Evolutionary conservation across 2,113 vertebrate species (phyloP), one percentile per base, ranked within the genome.

Genomic region (Lampris incognitus): DNA sequence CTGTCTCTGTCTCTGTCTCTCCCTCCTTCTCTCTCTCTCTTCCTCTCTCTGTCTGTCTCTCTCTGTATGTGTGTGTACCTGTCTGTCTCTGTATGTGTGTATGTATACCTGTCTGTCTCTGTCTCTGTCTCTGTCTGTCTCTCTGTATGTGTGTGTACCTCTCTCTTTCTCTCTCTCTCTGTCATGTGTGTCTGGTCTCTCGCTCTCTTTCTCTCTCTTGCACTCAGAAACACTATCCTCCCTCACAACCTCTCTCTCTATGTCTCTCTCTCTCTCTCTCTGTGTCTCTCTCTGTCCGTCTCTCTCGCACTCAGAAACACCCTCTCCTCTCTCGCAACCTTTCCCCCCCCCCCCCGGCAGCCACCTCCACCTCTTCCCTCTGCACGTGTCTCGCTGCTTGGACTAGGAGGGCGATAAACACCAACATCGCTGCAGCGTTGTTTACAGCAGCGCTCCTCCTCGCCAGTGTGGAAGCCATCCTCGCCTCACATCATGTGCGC

Each of bases 391-490:
- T 24, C 52, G 8, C 37, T 50, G 48, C 55, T 74, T 60, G 74
- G 58, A 70, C 0, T 56, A 11, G 79, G 63, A 64, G 52, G 50
- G 72, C 82, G 40, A 44, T 13, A 55, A 56, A 62, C 46, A 65
- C 74, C 72, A 83, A 79, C 72, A 74, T 39, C 52, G 77, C 72
- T 67, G 61, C 7, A 62, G 13, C 36, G 66, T 61, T 82, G 69
- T 87, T 89, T 85, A 87, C 71, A 51, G 78, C 76, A 82, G 79
- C 50, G 69, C 13, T 72, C 74, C 63, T 40, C n/a, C 4, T 41
- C 44, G 70, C 58, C 52, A 51, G 76, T 86, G 86, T 50, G 72
- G 66, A 76, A 69, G 52, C n/a, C 48, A 50, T 83, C 58, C 58
- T 75, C 64, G 69, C 80, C 42, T 67, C 1, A n/a, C 0, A 8